Percentiles rank a stretch among this genome's conserved stretches.
Conservation (phyloP, 1,140 invertebrate species). For the Galendromus occidentalis region DNA sequence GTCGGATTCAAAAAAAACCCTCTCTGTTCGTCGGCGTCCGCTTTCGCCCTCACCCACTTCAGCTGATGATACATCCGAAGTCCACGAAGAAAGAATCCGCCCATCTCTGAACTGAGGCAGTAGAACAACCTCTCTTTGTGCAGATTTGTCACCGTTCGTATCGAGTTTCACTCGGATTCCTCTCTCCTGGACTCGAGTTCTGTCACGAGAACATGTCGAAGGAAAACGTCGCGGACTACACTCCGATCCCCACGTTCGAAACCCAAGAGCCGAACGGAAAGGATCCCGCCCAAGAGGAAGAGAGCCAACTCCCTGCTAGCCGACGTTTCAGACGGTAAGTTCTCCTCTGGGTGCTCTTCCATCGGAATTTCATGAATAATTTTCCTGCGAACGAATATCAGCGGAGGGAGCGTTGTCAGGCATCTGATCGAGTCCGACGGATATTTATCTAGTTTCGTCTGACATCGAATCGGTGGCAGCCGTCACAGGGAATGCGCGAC, state of each 20-base stretch:
- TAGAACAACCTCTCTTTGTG: not conserved
- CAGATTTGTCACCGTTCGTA: not conserved
- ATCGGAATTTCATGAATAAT: not conserved
- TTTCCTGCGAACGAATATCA: not conserved
- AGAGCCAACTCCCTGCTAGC: not conserved
- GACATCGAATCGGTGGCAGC: too few relatives aligned
- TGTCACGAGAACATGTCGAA: not conserved
- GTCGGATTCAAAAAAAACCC: too few relatives aligned
- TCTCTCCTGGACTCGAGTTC: not conserved
- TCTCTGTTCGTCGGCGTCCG: too few relatives aligned
- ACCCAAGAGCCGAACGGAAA: not conserved
- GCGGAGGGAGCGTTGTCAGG: not conserved
- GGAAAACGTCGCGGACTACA: constrained; percentile 9
- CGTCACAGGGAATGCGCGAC: too few relatives aligned
- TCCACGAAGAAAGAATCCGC: too few relatives aligned
- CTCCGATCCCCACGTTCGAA: constrained; percentile 1
- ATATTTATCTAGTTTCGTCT: not conserved
- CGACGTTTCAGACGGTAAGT: not conserved
- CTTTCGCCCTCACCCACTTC: too few relatives aligned
- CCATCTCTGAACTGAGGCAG: not conserved
- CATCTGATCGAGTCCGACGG: not conserved
- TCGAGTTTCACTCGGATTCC: not conserved
- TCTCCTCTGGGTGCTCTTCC: not conserved
- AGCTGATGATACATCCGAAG: too few relatives aligned
- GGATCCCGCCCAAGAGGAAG: not conserved